Evolutionary conservation across 2,888 invertebrate genomes (phyloP), one percentile per base, ranked within the genome.

Genomic region (Megamerina dolium): DNA sequence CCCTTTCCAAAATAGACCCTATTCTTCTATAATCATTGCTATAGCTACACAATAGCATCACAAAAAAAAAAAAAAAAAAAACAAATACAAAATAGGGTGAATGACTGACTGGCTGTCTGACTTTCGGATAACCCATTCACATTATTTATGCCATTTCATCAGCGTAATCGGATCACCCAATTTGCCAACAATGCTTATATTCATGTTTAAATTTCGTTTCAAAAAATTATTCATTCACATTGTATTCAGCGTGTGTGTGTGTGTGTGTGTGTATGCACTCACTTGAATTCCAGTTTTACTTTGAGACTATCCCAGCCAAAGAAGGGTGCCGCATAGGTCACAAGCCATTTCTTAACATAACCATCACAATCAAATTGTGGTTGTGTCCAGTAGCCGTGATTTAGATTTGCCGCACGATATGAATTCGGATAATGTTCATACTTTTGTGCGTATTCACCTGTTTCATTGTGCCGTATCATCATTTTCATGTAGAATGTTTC

Each of bases 271-370:
- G n/a, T n/a, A n/a, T n/a, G n/a, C 55, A 79, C 85, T 85, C 72
- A 92, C 92, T 93, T 93, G 74, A 93, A 93, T 77, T 94, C 93
- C 61, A 93, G 74, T 71, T 87, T 87, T 35, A 82, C 85, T 75
- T 86, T 87, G 40, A 93, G 78, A 63, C 85, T 87, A 68, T 94
- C 92, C 92, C 88, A 90, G 38, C 96, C 96, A 66, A 97, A 96
- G 80, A 96, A 96, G 16, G 96, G 96, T 37, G 85, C 85, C 9
- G 90, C 87, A 74, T 95, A 96, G n/a, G 91, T 92, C 50, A 96
- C 79, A 49, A 93, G 81, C 96, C 96, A 97, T 74, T 90, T 88
- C 58, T 92, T 87, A 41, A 91, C 80, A 63, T 86, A 86, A 9
- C 94, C 94, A 50, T 85, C 75, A 68, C 96, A 97, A 72, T 94